These are phyloP conservation scores for Strix uralensis DNA, from an alignment of 2,113 vertebrate genomes.

Conservation along the genomic window DNA sequence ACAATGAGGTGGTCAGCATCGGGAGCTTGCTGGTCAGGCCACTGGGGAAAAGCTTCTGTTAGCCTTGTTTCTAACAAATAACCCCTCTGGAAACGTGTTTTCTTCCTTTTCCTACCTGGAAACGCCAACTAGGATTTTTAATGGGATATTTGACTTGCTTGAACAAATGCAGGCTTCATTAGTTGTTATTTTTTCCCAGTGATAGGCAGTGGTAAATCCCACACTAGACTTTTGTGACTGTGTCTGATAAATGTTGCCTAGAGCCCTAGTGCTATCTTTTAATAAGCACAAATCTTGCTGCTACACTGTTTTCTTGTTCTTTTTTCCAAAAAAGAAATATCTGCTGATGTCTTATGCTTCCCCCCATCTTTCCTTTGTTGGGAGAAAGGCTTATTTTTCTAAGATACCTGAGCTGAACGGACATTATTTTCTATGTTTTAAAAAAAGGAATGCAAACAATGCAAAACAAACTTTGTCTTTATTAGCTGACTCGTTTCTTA, in stretches of 20 bases:
- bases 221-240: background rate
- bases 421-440: background rate
- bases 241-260: slow-evolving; percentile 13
- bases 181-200: background rate
- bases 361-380: background rate
- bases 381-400: background rate
- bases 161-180: slow-evolving; percentile 23
- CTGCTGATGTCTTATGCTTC: background rate
- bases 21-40: background rate
- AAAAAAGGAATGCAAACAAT: background rate
- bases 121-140: background rate
- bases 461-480: background rate
- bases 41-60: background rate
- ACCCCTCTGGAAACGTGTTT: accelerated
- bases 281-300: slow-evolving; percentile 31
- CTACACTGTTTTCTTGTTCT: background rate
- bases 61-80: background rate
- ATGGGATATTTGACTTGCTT: background rate
- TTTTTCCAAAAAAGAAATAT: background rate
- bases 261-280: background rate
- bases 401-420: background rate
- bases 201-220: background rate
- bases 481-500: background rate
- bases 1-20: accelerated
- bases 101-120: background rate